phyloP scores from a whole-genome alignment of 2,888 invertebrate genomes.

The Caenorhabditis uteleia region DNA sequence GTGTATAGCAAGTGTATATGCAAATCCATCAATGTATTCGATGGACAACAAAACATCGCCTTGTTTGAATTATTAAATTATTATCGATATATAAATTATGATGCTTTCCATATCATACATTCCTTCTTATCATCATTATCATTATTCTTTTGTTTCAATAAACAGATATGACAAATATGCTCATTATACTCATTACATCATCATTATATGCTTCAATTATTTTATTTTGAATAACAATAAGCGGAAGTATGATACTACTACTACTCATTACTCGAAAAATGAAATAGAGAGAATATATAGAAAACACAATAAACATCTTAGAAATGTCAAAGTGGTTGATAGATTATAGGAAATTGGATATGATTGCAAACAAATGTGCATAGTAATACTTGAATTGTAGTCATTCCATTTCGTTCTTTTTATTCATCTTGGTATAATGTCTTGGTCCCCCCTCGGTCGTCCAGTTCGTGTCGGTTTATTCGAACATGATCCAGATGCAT shows the following conservation, averaged over 20 bases:
- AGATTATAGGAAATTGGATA: no score
- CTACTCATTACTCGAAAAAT: no score
- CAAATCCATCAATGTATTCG: conserved; percentile 56
- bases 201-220: no score
- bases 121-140: not conserved
- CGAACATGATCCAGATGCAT: conserved; percentile 53
- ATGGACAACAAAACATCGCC: conserved; percentile 50
- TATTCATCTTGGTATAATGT: conserved; percentile 14
- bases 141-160: not conserved
- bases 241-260: no score
- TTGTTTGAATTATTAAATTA: conserved; percentile 49
- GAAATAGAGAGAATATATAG: no score
- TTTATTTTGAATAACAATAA: no score
- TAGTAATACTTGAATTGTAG: no score
- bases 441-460: conserved; percentile 49
- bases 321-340: no score
- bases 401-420: not conserved
- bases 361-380: no score
- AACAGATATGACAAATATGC: not conserved
- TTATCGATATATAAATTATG: no score
- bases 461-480: conserved; percentile 52
- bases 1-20: conserved; percentile 56
- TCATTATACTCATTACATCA: no score
- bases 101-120: conserved; percentile 4
- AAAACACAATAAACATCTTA: no score